Base-by-base conservation (phyloP, 2,888 invertebrate genomes). In the Prosapia bicincta region DNA sequence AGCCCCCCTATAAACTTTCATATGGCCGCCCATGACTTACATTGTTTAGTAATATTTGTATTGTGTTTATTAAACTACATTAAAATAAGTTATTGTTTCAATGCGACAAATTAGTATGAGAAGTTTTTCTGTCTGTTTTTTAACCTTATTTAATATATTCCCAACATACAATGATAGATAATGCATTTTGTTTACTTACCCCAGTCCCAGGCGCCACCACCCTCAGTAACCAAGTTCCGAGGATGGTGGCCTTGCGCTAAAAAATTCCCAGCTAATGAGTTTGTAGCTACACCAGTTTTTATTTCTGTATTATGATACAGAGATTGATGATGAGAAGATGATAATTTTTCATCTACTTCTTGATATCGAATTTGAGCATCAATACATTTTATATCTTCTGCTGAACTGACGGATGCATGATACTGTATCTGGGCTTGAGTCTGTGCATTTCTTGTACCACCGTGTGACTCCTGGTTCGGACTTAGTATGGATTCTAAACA, bases 171-270 rank as follows among this genome's bases (percentile, higher is more conserved):
- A 38, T 38, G 10, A 38, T 24, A 23, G 26, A 23, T 30, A 73
- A 25, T 24, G 15, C 89, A 89, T 15, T 13, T 10, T 13, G n/a
- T n/a, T n/a, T n/a, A 72, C 72, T 72, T n/a, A 84, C 89, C 89
- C 89, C 90, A 90, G 86, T 89, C 90, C 87, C 89, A 90, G 88
- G 89, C 89, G 90, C 90, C 91, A 90, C 91, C 91, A 91, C 90
- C 91, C 87, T 90, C 91, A 90, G 90, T 82, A 82, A 89, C 89
- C 89, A 90, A 91, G 80, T 89, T 89, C 88, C 92, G 94, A 92
- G 92, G 95, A 94, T 95, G 95, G 95, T 95, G 95, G 95, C 95
- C 95, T 94, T 93, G 93, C 93, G 92, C 95, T 95, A 95, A 95
- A 95, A 95, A 95, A 95, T 95, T 94, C 94, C 80, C 80, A 78